Conservation (phyloP, 2,888 invertebrate species). For the Philonicus albiceps region DNA sequence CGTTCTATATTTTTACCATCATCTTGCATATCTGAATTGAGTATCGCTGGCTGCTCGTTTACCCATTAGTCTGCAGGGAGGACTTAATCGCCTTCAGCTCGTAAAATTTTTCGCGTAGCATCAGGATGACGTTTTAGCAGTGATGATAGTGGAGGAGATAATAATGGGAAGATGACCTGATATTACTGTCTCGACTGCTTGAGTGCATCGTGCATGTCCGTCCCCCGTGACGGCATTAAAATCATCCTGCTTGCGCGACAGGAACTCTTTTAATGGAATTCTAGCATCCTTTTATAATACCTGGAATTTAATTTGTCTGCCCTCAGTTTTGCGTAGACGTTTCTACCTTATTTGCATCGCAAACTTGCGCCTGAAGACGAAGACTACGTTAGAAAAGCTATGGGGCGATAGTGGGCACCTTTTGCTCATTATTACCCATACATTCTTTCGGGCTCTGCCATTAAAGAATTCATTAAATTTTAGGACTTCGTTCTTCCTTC, state of each 20-base stretch:
- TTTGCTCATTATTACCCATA: not conserved
- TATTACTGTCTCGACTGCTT: not conserved
- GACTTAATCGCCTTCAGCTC: not conserved
- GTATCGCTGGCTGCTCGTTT: not conserved
- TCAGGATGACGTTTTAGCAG: not conserved
- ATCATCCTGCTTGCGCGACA: not conserved
- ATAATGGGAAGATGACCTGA: not conserved
- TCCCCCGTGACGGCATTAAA: not conserved
- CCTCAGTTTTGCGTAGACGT: not conserved
- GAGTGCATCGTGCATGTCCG: not conserved
- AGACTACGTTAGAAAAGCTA: not conserved
- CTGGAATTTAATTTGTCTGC: conserved; percentile 23
- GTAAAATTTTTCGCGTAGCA: not conserved
- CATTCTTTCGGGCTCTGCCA: not conserved
- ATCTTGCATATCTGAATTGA: not conserved
- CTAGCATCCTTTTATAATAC: conserved; percentile 1
- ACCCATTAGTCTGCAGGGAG: not conserved
- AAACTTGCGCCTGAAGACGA: not conserved
- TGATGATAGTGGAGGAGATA: not conserved
- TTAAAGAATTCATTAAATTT: conserved; percentile 16
- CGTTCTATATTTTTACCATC: not conserved
- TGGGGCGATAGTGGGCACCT: not conserved
- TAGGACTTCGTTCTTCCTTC: not conserved
- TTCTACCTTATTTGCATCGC: not conserved
- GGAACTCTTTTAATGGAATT: conserved; percentile 15